phyloP scores from a whole-genome alignment of 1,140 invertebrate genomes.

The Zaprionus lachaisei region DNA sequence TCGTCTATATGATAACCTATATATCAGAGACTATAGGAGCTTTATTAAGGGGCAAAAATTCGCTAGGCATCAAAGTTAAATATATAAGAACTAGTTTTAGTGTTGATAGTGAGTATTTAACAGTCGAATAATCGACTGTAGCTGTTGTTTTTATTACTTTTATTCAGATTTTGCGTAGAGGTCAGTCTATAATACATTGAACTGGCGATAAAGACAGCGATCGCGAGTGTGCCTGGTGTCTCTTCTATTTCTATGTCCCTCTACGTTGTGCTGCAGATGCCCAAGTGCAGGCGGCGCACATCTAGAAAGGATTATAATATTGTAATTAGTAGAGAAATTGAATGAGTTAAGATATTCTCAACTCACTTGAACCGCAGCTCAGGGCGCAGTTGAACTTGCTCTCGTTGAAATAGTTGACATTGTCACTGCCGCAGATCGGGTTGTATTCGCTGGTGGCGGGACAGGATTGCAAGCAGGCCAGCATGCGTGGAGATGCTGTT shows the following conservation, averaged over 20 bases:
- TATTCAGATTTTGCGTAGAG: constrained; percentile 21
- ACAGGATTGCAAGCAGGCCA: constrained; percentile 64
- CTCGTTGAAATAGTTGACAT: constrained; percentile 87
- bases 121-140: too few relatives aligned
- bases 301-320: constrained; percentile 13
- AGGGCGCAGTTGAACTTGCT: constrained; percentile 86
- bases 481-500: constrained; percentile 50
- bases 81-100: too few relatives aligned
- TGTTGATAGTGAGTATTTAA: too few relatives aligned
- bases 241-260: not conserved
- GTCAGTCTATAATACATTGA: constrained; percentile 35
- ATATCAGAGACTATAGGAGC: too few relatives aligned
- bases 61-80: too few relatives aligned
- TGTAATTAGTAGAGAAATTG: not conserved
- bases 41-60: too few relatives aligned
- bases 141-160: not conserved
- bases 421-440: constrained; percentile 90
- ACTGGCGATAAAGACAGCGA: constrained; percentile 23
- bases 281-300: constrained; percentile 38
- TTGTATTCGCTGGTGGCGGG: constrained; percentile 87
- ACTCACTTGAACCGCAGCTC: constrained; percentile 86
- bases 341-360: not conserved
- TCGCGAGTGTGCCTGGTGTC: not conserved
- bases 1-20: too few relatives aligned
- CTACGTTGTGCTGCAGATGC: constrained; percentile 37